Conservation (phyloP, 92 coral and sea anemone genomes). For the Bergia puertoricense region DNA sequence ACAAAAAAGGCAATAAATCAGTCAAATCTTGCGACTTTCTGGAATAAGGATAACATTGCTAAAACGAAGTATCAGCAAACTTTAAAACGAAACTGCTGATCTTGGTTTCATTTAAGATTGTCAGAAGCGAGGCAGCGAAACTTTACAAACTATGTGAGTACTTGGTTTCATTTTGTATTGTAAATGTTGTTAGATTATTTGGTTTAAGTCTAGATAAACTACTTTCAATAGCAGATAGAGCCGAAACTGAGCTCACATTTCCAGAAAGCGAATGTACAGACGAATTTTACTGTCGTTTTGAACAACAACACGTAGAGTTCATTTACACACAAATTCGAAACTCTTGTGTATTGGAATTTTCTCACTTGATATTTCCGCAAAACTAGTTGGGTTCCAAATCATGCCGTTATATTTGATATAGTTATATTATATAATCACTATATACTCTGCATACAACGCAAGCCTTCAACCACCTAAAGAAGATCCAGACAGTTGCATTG, state of each 20-base stretch:
- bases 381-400: not conserved
- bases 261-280: not conserved
- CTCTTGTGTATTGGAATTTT: not conserved
- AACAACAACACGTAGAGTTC: not conserved
- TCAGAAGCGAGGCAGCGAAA: not conserved
- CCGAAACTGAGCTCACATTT: not conserved
- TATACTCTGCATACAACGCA: too few species aligned
- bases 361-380: not conserved
- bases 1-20: not conserved
- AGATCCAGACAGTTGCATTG: constrained; percentile 9
- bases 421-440: too few species aligned
- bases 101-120: not conserved
- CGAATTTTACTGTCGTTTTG: not conserved
- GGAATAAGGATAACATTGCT: not conserved
- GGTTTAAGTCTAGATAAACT: not conserved
- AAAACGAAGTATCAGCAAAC: constrained; percentile 2
- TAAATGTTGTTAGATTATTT: not conserved
- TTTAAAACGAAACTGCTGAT: constrained; percentile 2
- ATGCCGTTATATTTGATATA: too few species aligned
- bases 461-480: constrained; percentile 27
- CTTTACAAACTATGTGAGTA: constrained; percentile 8
- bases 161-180: not conserved
- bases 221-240: not conserved
- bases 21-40: not conserved
- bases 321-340: not conserved